Evolutionary conservation across 2,888 invertebrate species (phyloP), one percentile per base, ranked within the genome.

Genomic region (Eutolmus rufibarbis): DNA sequence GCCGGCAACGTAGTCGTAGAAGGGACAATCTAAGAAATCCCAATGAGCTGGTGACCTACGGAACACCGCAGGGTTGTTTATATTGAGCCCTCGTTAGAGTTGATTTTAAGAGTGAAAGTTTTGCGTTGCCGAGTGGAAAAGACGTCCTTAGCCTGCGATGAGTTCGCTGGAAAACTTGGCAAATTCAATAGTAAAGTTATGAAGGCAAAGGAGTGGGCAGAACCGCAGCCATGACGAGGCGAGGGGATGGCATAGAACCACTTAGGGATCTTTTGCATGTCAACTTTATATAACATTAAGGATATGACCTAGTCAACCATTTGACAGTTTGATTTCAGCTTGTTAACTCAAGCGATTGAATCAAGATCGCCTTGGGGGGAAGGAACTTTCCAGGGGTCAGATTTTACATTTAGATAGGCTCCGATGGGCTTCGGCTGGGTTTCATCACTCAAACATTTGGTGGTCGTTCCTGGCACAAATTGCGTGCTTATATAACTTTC

Each of bases 281-380:
- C 78, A 78, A 78, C 78, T 78, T 43, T 43, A 43, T 78, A 43
- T 78, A 40, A 78, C 78, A 78, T 78, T 78, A 40, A 37, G 76
- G 76, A 76, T 76, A 76, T 19, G 78, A 78, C 40, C 40, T 23
- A 78, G 78, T 19, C 40, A 78, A 78, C 43, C 78, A 78, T 78
- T 78, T 78, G 78, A 78, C 78, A 43, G 78, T 78, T 78, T 78
- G 78, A 78, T 78, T 78, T 78, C 23, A 78, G 23, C 78, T 78
- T 78, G 37, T 78, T 78, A 40, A 78, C 78, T 43, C 23, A 43
- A 78, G 40, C 43, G 78, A 78, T 78, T 78, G 78, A 78, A 43
- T 78, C 78, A 1, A 3, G 40, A 23, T 78, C 43, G 78, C n/a
- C 37, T 34, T 78, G 43, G 43, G 43, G 19, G 23, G 40, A 43